Base-by-base conservation (phyloP, 2,113 vertebrate genomes). In the Arvicanthis niloticus region DNA sequence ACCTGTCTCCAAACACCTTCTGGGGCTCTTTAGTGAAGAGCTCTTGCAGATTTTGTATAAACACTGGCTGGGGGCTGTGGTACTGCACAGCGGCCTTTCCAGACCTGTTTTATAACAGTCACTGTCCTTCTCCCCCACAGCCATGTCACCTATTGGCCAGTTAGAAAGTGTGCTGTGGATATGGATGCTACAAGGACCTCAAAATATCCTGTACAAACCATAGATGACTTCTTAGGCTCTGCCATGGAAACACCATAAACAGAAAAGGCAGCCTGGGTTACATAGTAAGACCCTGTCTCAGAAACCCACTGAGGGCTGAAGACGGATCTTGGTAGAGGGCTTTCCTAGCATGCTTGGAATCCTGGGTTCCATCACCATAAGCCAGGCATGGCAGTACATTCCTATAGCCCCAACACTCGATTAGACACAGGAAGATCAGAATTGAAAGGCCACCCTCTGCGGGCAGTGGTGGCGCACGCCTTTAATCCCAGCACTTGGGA, bases 141-240 rank as follows among this genome's bases (percentile, higher is more conserved):
- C 19, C 73, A 91, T 89, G 73, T 22, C 91, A 9, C n/a, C 8
- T 0, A 5, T n/a, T n/a, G 9, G 29, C 68, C 10, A 0, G 9
- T 17, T 2, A 4, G 58, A 7, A 21, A 84, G 15, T n/a, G 34
- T 51, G 53, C 51, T 9, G 29, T 67, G 2, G 15, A 6, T 7
- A 24, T 51, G 72, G 48, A 21, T 22, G 53, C 68, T 29, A 0
- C 26, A 48, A 21, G 82, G 0, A 2, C 81, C 87, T 65, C 1
- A 0, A 65, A 13, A 7, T 4, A 0, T n/a, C 13, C 1, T 22
- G 13, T 17, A 68, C 45, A 53, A 53, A 26, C 53, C 9, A 12
- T 8, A 34, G 48, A 0, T 40, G 48, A 6, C 80, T 60, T 56
- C 56, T 53, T 45, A 26, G 56, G 62, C 12, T 42, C 68, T 58